These are phyloP conservation scores for Hoplias malabaricus DNA, from an alignment of 2,113 vertebrate species.

Conservation along the genomic window DNA sequence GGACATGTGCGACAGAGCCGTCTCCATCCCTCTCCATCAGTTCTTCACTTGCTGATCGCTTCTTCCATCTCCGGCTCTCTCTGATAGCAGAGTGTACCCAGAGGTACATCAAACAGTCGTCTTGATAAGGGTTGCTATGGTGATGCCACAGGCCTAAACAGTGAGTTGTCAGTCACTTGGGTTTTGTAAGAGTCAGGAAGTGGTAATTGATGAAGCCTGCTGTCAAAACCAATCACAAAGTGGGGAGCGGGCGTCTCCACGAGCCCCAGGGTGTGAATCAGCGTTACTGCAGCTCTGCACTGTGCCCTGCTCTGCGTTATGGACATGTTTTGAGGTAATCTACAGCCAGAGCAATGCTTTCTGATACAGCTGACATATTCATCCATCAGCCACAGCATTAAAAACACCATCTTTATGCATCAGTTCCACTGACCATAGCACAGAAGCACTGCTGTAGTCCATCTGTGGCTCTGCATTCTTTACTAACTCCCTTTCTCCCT, in stretches of 20 bases:
- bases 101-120: not conserved
- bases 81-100: constrained; percentile 14
- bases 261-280: not conserved
- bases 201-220: constrained; percentile 24
- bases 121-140: constrained; percentile 29
- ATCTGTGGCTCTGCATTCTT: too few relatives aligned
- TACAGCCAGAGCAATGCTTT: not conserved
- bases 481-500: too few relatives aligned
- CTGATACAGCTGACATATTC: too few relatives aligned
- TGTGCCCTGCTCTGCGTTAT: not conserved
- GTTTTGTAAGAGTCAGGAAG: constrained; percentile 12
- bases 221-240: constrained; percentile 6
- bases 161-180: constrained; percentile 4
- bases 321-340: not conserved
- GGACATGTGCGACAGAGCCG: constrained; percentile 1
- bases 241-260: not conserved
- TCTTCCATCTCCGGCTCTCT: not conserved
- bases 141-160: constrained; percentile 30
- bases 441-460: too few relatives aligned
- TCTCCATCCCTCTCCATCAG: not conserved
- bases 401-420: too few relatives aligned
- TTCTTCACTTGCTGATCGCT: not conserved
- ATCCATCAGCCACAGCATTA: too few relatives aligned
- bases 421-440: too few relatives aligned
- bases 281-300: too few relatives aligned